phyloP scores from a whole-genome alignment of 1,140 invertebrate genomes.

The Paraescarpia echinospica region DNA sequence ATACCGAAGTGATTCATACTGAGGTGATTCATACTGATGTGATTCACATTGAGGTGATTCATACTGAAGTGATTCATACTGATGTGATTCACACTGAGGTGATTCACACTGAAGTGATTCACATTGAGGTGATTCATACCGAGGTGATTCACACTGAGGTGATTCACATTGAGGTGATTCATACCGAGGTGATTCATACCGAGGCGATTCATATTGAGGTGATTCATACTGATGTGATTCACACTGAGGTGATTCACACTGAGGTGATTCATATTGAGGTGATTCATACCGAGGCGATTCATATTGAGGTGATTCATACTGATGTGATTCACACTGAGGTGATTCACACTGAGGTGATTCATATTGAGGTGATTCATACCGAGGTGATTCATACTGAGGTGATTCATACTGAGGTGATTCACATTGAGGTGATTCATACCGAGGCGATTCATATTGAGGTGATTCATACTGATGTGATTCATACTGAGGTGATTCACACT shows the following conservation, averaged over 20 bases:
- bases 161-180: background rate
- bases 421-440: too few species aligned
- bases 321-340: too few species aligned
- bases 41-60: background rate
- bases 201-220: too few species aligned
- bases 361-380: background rate
- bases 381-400: too few species aligned
- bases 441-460: too few species aligned
- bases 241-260: background rate
- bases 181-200: background rate
- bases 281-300: background rate
- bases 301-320: background rate
- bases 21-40: too few species aligned
- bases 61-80: background rate
- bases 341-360: background rate
- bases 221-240: background rate
- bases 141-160: too few species aligned
- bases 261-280: too few species aligned
- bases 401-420: background rate
- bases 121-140: too few species aligned
- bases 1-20: too few species aligned
- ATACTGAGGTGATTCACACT: background rate
- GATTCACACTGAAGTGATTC: background rate
- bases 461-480: background rate
- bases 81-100: too few species aligned